phyloP scores from a whole-genome alignment of 1,140 invertebrate genomes.

The Kradibia gibbosae region DNA sequence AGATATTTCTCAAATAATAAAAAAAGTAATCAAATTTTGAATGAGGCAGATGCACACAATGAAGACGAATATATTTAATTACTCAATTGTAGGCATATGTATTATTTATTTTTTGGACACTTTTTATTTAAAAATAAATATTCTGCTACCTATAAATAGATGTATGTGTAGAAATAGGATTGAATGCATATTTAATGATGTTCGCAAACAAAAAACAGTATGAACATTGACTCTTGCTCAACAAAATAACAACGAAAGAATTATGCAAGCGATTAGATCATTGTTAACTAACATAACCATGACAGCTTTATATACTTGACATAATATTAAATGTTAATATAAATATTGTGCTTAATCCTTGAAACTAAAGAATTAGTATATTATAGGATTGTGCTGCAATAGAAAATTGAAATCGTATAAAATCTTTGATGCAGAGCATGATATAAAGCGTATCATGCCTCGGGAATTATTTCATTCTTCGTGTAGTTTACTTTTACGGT shows the following conservation, averaged over 20 bases:
- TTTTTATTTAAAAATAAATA: not conserved
- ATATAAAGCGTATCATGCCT: not conserved
- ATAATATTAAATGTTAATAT: slow-evolving; percentile 24
- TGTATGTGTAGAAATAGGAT: not conserved
- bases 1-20: not conserved
- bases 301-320: slow-evolving; percentile 27
- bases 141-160: not conserved
- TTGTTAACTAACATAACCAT: not conserved
- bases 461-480: not conserved
- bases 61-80: not conserved
- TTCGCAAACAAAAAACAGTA: not conserved
- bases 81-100: too few species aligned
- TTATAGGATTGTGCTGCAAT: not conserved
- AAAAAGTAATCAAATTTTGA: not conserved
- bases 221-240: slow-evolving; percentile 18
- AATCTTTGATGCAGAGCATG: not conserved
- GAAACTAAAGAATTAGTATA: not conserved
- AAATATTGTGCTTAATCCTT: not conserved
- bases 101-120: slow-evolving; percentile 11
- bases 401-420: slow-evolving; percentile 1
- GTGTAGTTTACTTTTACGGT: slow-evolving; percentile 7
- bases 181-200: slow-evolving; percentile 23
- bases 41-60: not conserved
- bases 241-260: slow-evolving; percentile 7
- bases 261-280: slow-evolving; percentile 12